Evolutionary conservation across 2,888 invertebrate genomes (phyloP), one percentile per base, ranked within the genome.

Genomic region (Liodrosophila aerea): DNA sequence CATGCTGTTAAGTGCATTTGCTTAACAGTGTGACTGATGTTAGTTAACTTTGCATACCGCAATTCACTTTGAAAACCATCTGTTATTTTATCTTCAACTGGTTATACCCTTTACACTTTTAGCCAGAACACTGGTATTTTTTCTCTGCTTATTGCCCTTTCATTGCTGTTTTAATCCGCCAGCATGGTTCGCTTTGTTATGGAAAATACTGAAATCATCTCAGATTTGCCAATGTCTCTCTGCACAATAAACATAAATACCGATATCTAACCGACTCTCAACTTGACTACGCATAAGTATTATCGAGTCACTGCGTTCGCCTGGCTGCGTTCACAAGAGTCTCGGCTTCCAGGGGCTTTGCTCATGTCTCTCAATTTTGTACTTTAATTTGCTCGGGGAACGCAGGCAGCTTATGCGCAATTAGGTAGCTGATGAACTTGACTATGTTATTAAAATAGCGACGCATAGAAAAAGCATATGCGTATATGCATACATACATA

Each of bases 371-470:
- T 45, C 15, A 27, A 45, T 41, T 51, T 33, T 43, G 59, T 43
- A 33, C 59, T 52, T 51, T 49, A 56, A 54, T 52, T 43, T 63
- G 58, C 37, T 47, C 36, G 46, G 29, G 31, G 51, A 41, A 44
- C 36, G 3, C 22, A 18, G 34, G 45, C 43, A 52, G 60, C 64
- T 64, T 64, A 70, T 65, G 65, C 65, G 61, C 71, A 74, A 74
- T 74, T 72, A 72, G 72, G 65, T 61, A 74, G 54, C 64, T 50
- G 64, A 70, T 74, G 64, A 74, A 58, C 75, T 71, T 71, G 71
- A 51, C 50, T 31, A 31, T 51, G 37, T 63, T 58, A 73, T 58
- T 58, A 69, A 70, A 69, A 73, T 62, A 62, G 54, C 44, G n/a
- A 51, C 34, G 58, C 1, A 33, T 13, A 46, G 9, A 22, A 29